Conservation (phyloP, 2,888 invertebrate species). For the Agrotis puta region DNA sequence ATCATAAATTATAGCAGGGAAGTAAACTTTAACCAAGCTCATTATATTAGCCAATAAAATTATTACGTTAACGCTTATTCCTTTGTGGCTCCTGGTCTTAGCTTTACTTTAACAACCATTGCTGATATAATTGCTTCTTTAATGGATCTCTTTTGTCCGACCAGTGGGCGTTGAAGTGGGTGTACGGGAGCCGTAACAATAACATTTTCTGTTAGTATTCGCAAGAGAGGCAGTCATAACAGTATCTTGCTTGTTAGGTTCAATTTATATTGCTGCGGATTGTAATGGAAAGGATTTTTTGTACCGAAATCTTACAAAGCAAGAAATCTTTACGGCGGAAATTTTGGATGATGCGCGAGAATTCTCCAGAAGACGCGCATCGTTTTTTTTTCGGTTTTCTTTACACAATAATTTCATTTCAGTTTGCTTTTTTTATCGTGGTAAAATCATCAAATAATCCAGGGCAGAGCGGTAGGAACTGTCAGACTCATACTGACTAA, state of each 20-base stretch:
- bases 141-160: conserved; percentile 38
- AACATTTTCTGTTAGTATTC: conserved; percentile 41
- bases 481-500: no score
- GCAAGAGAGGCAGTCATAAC: conserved; percentile 34
- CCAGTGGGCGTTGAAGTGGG: conserved; percentile 48
- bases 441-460: no score
- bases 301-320: no score
- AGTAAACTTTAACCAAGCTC: not conserved
- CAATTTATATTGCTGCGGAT: no score
- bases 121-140: conserved; percentile 48
- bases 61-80: conserved; percentile 21
- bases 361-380: no score
- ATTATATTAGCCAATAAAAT: conserved; percentile 5
- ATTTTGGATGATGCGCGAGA: no score
- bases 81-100: conserved; percentile 35
- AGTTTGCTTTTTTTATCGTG: no score
- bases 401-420: no score
- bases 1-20: conserved; percentile 3
- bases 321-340: no score
- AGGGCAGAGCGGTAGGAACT: no score
- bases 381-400: no score
- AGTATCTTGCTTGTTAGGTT: conserved; percentile 25
- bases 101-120: conserved; percentile 26
- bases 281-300: no score
- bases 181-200: conserved; percentile 48